A percentile compares a stretch with the other conserved stretches of the same genome.
phyloP scores from a whole-genome alignment of 1,140 invertebrate species.

The Bicyclus anynana region DNA sequence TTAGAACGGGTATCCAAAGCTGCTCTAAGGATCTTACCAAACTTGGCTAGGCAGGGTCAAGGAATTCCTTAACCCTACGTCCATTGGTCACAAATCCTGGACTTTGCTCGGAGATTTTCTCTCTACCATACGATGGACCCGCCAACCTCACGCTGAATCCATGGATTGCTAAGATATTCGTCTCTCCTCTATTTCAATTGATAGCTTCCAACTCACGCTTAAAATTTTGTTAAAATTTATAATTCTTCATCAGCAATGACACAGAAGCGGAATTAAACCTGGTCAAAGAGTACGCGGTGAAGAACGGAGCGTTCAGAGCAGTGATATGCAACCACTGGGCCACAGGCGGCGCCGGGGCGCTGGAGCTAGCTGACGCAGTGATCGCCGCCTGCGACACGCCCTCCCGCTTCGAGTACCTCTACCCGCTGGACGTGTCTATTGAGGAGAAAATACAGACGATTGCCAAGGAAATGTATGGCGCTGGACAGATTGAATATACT shows the following conservation, averaged over 20 bases:
- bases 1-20: no score
- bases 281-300: constrained; percentile 83
- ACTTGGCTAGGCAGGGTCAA: no score
- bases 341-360: constrained; percentile 92
- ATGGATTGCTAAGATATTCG: no score
- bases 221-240: not conserved
- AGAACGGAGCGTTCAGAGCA: constrained; percentile 91
- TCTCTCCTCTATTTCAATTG: no score
- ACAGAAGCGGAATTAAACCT: constrained; percentile 90
- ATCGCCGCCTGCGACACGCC: constrained; percentile 84
- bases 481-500: constrained; percentile 87
- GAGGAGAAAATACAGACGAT: constrained; percentile 94
- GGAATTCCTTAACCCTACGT: no score
- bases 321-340: constrained; percentile 95
- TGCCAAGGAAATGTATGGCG: constrained; percentile 97
- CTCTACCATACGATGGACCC: no score
- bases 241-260: constrained; percentile 82
- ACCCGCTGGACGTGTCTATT: constrained; percentile 87
- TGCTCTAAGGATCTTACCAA: no score
- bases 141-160: no score
- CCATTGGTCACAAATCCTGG: no score
- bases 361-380: constrained; percentile 91
- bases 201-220: no score
- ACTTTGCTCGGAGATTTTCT: no score
- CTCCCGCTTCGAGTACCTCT: constrained; percentile 87